Base-by-base conservation (phyloP, 2,113 vertebrate genomes). In the Strix uralensis region DNA sequence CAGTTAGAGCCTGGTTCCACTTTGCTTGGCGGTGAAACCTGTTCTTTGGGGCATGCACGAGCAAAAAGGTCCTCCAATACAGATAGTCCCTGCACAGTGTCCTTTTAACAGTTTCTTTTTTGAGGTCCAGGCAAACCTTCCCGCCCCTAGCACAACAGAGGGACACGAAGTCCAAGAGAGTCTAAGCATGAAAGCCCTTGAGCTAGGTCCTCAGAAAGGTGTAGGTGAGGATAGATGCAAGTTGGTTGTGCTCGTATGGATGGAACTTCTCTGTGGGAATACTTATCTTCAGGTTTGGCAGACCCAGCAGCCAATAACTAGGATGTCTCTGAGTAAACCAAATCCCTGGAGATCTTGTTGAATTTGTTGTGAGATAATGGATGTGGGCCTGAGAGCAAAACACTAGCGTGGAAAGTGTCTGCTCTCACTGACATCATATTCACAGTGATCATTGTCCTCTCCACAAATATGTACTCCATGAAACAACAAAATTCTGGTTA, bases 181-280 rank as follows among this genome's bases (percentile, higher is more conserved):
- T n/a, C 80, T 30, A n/a, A 66, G 4, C 12, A 18, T 58, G 38
- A 44, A 85, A 66, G 25, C 4, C 20, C 30, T 66, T 63, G 69
- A 78, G 20, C 12, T 63, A 34, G 51, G 42, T 63, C 38, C 52
- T 88, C 71, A 70, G 40, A 44, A 61, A 40, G 34, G 17, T 6
- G 14, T 20, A 27, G 23, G 11, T 51, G 46, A 77, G n/a, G 67
- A 32, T 19, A 42, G 25, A 58, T 49, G 47, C 42, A 62, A 84
- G 32, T 2, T 54, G 34, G 11, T 58, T 7, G 6, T 32, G 30
- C 1, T 62, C 2, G 13, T 18, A 29, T 2, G 3, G 29, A 40
- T 47, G 16, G 5, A 85, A 73, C 3, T 61, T 69, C 36, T 85
- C 34, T 49, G 21, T 51, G 34, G 32, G 9, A 67, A 30, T n/a